phyloP scores from a whole-genome alignment of 2,888 invertebrate species.

The Ochropacha duplaris region DNA sequence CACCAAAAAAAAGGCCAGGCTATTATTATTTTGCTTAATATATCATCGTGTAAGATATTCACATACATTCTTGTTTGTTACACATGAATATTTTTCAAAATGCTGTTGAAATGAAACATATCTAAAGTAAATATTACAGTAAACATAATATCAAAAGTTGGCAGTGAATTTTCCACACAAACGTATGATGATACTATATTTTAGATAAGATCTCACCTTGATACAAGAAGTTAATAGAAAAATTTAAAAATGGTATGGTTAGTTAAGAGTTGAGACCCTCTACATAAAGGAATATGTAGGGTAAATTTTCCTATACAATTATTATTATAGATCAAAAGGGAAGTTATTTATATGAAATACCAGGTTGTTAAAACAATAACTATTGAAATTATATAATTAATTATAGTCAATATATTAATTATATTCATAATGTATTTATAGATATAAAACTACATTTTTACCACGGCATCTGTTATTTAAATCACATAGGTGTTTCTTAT shows the following conservation, averaged over 20 bases:
- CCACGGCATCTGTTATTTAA: not conserved
- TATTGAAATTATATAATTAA: not conserved
- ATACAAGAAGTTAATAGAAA: too few relatives aligned
- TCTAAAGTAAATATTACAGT: not conserved
- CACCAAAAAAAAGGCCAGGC: slow-evolving; percentile 25
- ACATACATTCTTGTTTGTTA: not conserved
- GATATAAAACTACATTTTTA: not conserved
- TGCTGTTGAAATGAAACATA: not conserved
- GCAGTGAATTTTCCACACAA: not conserved
- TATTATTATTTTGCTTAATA: not conserved
- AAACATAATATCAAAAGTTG: not conserved
- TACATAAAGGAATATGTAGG: too few relatives aligned
- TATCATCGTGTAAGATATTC: not conserved
- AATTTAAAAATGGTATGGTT: too few relatives aligned
- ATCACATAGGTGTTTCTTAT: not conserved
- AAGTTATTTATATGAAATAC: too few relatives aligned
- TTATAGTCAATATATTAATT: not conserved
- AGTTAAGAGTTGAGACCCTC: too few relatives aligned
- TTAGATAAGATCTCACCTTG: too few relatives aligned
- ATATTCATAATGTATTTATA: not conserved
- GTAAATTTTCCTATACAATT: too few relatives aligned
- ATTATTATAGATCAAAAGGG: too few relatives aligned
- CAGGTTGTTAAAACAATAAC: not conserved
- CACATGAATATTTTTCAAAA: not conserved
- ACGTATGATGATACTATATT: too few relatives aligned